Evolutionary conservation across 2,888 invertebrate species (phyloP).

Genomic region (Opisthograptis luteolata): DNA sequence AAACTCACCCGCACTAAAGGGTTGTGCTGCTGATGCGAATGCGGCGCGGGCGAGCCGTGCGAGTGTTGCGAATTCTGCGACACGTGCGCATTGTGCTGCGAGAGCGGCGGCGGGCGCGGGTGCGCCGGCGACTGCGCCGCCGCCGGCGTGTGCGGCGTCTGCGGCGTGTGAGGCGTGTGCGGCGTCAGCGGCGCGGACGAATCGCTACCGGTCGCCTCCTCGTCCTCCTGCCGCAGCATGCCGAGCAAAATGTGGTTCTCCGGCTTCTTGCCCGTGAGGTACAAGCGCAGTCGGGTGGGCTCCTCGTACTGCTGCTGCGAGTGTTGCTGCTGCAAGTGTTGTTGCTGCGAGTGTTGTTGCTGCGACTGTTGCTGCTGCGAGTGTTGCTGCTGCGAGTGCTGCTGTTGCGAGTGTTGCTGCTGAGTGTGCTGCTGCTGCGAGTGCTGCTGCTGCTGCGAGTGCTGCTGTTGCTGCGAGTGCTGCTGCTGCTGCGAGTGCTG

Average conservation of each 20-base stretch:
- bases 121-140: constrained; percentile 51
- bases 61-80: constrained; percentile 45
- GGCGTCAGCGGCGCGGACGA: constrained; percentile 72
- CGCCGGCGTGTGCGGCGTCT: constrained; percentile 52
- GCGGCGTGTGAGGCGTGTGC: constrained; percentile 60
- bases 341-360: not conserved
- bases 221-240: constrained; percentile 70
- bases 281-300: constrained; percentile 83
- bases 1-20: constrained; percentile 77
- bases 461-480: not conserved
- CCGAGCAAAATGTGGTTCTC: constrained; percentile 74
- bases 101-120: constrained; percentile 46
- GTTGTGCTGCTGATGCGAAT: constrained; percentile 61
- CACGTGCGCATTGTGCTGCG: constrained; percentile 40
- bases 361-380: not conserved
- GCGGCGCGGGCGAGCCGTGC: constrained; percentile 38
- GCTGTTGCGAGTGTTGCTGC: constrained; percentile 32
- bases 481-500: not conserved
- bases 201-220: constrained; percentile 74
- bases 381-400: not conserved
- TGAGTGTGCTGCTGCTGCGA: constrained; percentile 35
- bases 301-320: constrained; percentile 58
- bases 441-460: not conserved
- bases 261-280: constrained; percentile 83
- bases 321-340: not conserved